phyloP scores from a whole-genome alignment of 64 coral and sea anemone species.

The Porites lutea region DNA sequence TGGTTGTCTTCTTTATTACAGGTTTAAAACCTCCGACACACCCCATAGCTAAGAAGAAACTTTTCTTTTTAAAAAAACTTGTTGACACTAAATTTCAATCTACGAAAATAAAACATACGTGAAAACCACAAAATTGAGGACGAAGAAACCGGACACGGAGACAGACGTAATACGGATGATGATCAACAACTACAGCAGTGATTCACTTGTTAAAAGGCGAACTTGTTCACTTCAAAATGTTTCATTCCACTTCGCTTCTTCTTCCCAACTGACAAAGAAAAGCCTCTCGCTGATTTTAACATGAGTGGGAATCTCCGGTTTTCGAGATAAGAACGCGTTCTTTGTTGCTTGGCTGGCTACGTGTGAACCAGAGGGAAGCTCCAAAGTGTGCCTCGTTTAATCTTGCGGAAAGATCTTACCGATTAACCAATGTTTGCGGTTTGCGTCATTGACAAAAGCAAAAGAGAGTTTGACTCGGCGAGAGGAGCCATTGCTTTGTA shows the following conservation, averaged over 20 bases:
- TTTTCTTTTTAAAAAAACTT: no score
- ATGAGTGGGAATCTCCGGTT: neutral
- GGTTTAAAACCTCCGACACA: neutral
- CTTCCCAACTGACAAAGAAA: neutral
- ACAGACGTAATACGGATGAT: no score
- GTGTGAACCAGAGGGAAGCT: neutral
- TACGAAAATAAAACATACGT: neutral
- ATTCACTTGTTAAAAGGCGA: neutral
- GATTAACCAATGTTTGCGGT: slow-evolving; percentile 37
- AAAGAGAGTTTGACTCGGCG: slow-evolving; percentile 13
- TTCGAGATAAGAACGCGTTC: neutral
- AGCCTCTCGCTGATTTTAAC: neutral
- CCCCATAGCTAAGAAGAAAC: neutral
- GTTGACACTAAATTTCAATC: neutral
- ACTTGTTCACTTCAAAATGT: neutral
- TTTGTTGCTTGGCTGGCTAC: neutral
- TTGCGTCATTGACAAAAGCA: slow-evolving; percentile 37
- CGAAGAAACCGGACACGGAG: neutral
- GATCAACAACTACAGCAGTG: no score
- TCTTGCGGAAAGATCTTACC: slow-evolving; percentile 36
- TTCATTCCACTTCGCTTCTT: neutral
- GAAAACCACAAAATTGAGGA: neutral
- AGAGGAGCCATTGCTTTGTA: neutral
- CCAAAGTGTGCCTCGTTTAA: slow-evolving; percentile 15
- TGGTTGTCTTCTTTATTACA: neutral